These are phyloP conservation scores for Pedetes capensis DNA, from an alignment of 2,113 vertebrate species.

Conservation along the genomic window DNA sequence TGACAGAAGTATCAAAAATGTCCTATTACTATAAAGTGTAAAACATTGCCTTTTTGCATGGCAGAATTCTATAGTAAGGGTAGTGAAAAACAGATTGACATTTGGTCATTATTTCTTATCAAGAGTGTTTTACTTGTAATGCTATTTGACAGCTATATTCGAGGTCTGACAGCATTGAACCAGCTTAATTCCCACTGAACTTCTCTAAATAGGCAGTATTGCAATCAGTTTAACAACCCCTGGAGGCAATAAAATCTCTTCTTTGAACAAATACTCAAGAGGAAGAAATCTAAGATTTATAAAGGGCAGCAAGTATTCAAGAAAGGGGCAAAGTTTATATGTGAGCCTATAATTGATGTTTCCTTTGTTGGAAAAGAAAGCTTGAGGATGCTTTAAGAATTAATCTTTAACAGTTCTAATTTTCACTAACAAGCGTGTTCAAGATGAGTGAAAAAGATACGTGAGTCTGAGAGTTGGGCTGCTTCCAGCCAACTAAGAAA, in stretches of 20 bases:
- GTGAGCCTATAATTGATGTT: constrained; percentile 95
- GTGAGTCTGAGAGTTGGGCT: constrained; percentile 89
- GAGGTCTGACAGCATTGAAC: constrained; percentile 94
- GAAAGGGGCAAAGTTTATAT: constrained; percentile 95
- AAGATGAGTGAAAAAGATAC: constrained; percentile 88
- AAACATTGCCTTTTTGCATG: constrained; percentile 83
- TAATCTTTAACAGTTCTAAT: constrained; percentile 99
- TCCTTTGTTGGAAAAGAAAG: constrained; percentile 92
- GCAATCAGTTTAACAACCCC: constrained; percentile 99
- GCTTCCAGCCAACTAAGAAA: constrained; percentile 87
- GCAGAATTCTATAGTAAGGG: constrained; percentile 73
- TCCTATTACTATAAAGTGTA: constrained; percentile 77
- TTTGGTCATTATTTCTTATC: constrained; percentile 96
- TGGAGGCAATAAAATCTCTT: constrained; percentile 93
- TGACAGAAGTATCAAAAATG: constrained; percentile 72
- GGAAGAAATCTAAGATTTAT: constrained; percentile 94
- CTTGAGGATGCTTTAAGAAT: constrained; percentile 93
- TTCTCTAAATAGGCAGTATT: constrained; percentile 96
- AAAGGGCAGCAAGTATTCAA: constrained; percentile 93
- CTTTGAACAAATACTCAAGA: constrained; percentile 95
- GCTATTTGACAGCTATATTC: constrained; percentile 96
- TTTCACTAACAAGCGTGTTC: constrained; percentile 91
- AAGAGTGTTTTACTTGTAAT: constrained; percentile 92
- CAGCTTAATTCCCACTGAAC: constrained; percentile 94
- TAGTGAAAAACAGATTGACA: constrained; percentile 86